Base-by-base conservation (phyloP, 2,888 invertebrate genomes). In the Atethmia centrago region DNA sequence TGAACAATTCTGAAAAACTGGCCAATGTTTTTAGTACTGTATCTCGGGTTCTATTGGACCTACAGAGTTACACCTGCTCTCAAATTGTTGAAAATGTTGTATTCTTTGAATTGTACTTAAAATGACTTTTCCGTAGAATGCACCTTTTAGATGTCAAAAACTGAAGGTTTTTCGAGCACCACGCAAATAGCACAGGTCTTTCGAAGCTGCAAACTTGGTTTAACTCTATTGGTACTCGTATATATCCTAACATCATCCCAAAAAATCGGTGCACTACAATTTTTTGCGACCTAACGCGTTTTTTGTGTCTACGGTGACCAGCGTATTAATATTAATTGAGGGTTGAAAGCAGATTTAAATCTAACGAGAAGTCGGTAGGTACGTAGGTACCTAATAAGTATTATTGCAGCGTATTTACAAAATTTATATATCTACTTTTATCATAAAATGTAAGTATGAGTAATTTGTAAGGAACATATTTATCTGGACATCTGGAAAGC, bases 371-470 rank as follows among this genome's bases (percentile, higher is more conserved):
- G 36, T 70, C 14, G 36, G 36, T 40, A 74, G 7, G 40, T 59
- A 21, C 2, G n/a, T 61, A 59, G 59, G 16, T 25, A 62, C 25
- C 19, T 45, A 62, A 7, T 19, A 45, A 0, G 21, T 51, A 36
- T 45, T n/a, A 55, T 40, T 62, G 5, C 16, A 69, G 45, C 28
- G 28, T 65, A 74, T 45, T 66, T 47, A 31, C 16, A 42, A 70
- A 62, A 74, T n/a, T 56, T 63, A 58, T 63, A 58, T 79, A 79
- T 63, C 79, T 79, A 79, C 51, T n/a, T 67, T 31, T 63, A 66
- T 67, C 19, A 49, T 58, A 70, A 58, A 66, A 58, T 53, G 7
- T 40, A 65, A 79, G 14, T 51, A 31, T 21, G 28, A n/a, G 16
- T 25, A 63, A 71, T 62, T 55, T 45, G 51, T 53, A 71, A 47